Evolutionary conservation across 2,888 invertebrate genomes (phyloP).

Genomic region (Drosophila mettleri): DNA sequence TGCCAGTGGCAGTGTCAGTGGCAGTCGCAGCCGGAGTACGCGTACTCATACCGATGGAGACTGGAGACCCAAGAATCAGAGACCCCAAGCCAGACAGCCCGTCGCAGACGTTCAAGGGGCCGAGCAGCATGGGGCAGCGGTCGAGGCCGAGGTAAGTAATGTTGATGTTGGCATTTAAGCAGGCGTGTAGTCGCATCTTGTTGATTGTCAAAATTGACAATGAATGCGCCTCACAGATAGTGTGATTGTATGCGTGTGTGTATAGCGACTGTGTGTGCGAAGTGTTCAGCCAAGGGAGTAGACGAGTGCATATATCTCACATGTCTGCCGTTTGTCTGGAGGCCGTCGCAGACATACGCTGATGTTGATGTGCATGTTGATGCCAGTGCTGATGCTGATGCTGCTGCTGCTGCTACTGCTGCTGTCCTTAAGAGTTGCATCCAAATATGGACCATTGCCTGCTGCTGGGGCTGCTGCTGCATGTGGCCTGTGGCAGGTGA

Average conservation of each 20-base stretch:
- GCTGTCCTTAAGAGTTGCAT: constrained; percentile 76
- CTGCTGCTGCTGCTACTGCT: constrained; percentile 43
- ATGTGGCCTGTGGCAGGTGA: constrained; percentile 68
- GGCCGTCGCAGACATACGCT: constrained; percentile 62
- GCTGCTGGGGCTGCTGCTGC: constrained; percentile 22
- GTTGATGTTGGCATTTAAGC: constrained; percentile 72
- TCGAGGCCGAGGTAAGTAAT: constrained; percentile 52
- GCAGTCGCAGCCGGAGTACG: constrained; percentile 56
- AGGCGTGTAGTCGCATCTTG: constrained; percentile 77
- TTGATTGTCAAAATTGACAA: constrained; percentile 83
- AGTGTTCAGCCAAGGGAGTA: constrained; percentile 35
- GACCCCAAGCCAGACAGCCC: constrained; percentile 71
- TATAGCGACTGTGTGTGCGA: constrained; percentile 6
- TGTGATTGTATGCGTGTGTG: background rate
- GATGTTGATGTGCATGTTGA: constrained; percentile 59
- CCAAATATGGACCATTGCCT: constrained; percentile 82
- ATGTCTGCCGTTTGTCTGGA: constrained; percentile 83
- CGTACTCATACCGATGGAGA: constrained; percentile 14
- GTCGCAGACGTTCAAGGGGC: constrained; percentile 55
- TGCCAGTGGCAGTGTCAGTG: background rate
- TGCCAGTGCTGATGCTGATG: constrained; percentile 42
- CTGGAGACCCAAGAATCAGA: constrained; percentile 30
- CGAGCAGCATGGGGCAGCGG: constrained; percentile 29
- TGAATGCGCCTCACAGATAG: constrained; percentile 64
- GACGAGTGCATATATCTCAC: constrained; percentile 81